Conservation (phyloP, 2,888 invertebrate genomes). For the Chirona hameri region DNA sequence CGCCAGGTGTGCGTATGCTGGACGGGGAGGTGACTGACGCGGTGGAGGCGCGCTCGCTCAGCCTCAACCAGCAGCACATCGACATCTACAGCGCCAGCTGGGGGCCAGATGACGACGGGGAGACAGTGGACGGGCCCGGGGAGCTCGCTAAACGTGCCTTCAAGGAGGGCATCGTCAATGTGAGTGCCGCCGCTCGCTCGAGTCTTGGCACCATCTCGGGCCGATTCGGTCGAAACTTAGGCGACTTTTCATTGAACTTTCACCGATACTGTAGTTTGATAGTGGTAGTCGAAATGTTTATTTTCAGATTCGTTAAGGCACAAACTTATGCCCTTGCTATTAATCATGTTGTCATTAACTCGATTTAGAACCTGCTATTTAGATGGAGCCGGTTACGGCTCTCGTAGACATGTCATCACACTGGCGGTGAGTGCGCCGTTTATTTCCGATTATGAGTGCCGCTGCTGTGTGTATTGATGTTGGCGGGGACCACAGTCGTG, state of each 20-base stretch:
- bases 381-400: no score
- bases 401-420: no score
- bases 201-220: no score
- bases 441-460: neutral
- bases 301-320: no score
- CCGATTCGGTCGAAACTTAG: no score
- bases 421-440: constrained; percentile 12
- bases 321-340: no score
- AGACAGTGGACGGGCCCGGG: constrained; percentile 96
- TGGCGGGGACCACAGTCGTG: no score
- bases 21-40: constrained; percentile 95
- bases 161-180: constrained; percentile 90
- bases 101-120: constrained; percentile 73
- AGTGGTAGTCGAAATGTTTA: no score
- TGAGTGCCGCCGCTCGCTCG: constrained; percentile 46
- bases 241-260: no score
- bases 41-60: constrained; percentile 91
- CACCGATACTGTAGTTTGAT: no score
- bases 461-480: neutral
- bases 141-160: constrained; percentile 92
- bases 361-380: no score
- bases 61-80: constrained; percentile 92
- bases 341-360: no score
- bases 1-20: constrained; percentile 87
- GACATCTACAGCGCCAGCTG: constrained; percentile 92